Conservation (phyloP, 2,113 vertebrate genomes). For the Hepsetus odoe region DNA sequence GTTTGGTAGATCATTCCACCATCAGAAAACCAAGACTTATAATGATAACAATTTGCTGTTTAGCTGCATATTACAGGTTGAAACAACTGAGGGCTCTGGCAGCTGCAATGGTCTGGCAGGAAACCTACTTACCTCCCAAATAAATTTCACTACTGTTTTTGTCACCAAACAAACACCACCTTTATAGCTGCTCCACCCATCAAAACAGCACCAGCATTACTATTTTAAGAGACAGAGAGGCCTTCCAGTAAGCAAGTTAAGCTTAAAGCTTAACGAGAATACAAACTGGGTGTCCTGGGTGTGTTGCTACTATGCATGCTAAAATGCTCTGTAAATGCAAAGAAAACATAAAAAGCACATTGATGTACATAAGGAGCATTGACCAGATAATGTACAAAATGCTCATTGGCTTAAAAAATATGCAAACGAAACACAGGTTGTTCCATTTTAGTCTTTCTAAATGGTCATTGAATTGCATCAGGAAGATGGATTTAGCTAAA, state of each 20-base stretch:
- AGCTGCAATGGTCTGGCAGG: background rate
- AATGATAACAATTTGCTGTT: too few species aligned
- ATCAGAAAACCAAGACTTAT: too few species aligned
- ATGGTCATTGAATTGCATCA: slow-evolving; percentile 41
- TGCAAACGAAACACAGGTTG: background rate
- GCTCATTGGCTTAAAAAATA: background rate
- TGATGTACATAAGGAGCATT: background rate
- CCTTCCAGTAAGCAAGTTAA: background rate
- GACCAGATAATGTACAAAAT: background rate
- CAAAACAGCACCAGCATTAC: too few species aligned
- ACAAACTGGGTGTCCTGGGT: background rate
- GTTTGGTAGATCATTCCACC: too few species aligned
- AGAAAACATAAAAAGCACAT: too few species aligned
- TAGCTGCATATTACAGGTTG: background rate
- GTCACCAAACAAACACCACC: background rate
- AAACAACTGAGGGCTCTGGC: background rate
- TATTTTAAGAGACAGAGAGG: too few species aligned
- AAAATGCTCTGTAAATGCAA: background rate
- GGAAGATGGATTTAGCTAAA: slow-evolving; percentile 32
- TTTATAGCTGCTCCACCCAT: background rate
- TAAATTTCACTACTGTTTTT: background rate
- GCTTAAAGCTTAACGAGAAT: background rate
- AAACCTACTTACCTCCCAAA: background rate
- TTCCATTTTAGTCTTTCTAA: background rate
- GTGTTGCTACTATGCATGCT: background rate